These are phyloP conservation scores for Crematogaster levior DNA, from an alignment of 2,888 invertebrate genomes.

Conservation along the genomic window DNA sequence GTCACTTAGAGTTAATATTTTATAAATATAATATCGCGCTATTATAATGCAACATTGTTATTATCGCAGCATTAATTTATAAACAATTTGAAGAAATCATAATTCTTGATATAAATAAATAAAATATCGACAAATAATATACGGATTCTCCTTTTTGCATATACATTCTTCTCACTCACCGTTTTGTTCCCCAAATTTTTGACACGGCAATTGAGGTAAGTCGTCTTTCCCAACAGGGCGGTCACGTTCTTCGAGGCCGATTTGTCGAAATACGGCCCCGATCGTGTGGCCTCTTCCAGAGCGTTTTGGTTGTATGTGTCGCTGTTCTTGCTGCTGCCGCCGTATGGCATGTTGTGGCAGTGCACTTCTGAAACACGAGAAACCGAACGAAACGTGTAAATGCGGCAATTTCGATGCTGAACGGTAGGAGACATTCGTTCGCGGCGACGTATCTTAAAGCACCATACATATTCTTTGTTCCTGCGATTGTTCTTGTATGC, in stretches of 20 bases:
- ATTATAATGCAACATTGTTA: neutral
- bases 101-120: neutral
- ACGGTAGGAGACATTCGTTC: neutral
- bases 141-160: neutral
- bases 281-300: conserved; percentile 86
- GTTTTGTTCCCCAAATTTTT: conserved; percentile 97
- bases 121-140: neutral
- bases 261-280: conserved; percentile 92
- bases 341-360: conserved; percentile 79
- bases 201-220: conserved; percentile 95
- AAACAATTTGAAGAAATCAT: neutral
- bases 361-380: conserved; percentile 78
- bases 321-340: conserved; percentile 80
- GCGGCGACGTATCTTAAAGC: conserved; percentile 11
- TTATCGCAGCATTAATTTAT: neutral
- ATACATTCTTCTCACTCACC: conserved; percentile 87
- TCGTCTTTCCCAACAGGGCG: conserved; percentile 95
- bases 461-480: conserved; percentile 3
- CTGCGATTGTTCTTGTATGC: conserved; percentile 1
- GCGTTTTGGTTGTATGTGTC: conserved; percentile 84
- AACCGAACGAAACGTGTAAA: conserved; percentile 37
- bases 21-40: neutral
- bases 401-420: conserved; percentile 47
- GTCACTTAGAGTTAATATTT: neutral
- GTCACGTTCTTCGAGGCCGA: conserved; percentile 92